Conservation (phyloP, 2,113 vertebrate genomes). For the Bos taurus region ARS-UCD2.0 NC_037338.1:21109501-21110000, state of each 20-base stretch:
- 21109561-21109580: not conserved
- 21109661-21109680: not conserved
- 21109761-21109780: not conserved
- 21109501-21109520: not conserved
- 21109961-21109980: not conserved
- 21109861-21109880: not conserved
- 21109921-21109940: not conserved
- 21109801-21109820: not conserved
- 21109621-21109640: not conserved
- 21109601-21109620: not conserved
- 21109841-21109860: not conserved
- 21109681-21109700: not conserved
- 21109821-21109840: not conserved
- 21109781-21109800: not conserved
- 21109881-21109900: not conserved
- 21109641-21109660: not conserved
- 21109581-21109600: not conserved
- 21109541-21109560: not conserved
- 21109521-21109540: not conserved
- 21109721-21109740: not conserved
- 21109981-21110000: not conserved
- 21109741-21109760: not conserved
- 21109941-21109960: not conserved
- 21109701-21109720: not conserved
- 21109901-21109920: constrained; percentile 11